Evolutionary conservation across 2,797 vertebrate species (phyloP).

Genomic region (Sciurus carolinensis): DNA sequence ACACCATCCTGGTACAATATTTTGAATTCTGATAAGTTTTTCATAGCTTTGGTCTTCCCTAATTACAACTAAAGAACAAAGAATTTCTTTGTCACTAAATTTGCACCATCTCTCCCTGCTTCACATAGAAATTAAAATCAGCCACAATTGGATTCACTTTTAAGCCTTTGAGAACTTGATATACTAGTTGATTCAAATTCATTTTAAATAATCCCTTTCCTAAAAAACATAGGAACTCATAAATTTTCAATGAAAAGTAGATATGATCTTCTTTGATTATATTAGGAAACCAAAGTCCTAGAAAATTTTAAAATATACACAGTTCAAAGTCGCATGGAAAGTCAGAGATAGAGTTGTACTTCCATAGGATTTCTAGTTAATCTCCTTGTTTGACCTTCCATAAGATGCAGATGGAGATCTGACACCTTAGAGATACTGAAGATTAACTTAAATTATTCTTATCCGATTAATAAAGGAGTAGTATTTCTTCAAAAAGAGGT

Average conservation of each 20-base stretch:
- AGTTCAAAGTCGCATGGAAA: background rate
- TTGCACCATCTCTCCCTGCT: background rate
- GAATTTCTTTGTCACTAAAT: background rate
- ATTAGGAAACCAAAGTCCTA: conserved; percentile 27
- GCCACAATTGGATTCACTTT: conserved; percentile 13
- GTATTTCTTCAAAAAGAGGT: conserved; percentile 63
- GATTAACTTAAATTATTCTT: conserved; percentile 63
- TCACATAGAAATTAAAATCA: conserved; percentile 37
- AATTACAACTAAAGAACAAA: background rate
- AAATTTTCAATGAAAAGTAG: conserved; percentile 17
- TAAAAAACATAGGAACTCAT: conserved; percentile 24
- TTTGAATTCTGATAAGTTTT: background rate
- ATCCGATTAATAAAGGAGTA: background rate
- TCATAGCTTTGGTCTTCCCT: background rate
- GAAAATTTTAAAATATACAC: background rate
- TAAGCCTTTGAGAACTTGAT: conserved; percentile 45
- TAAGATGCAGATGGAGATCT: conserved; percentile 23
- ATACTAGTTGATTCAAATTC: background rate
- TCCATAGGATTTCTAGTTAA: background rate
- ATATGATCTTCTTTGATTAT: conserved; percentile 20
- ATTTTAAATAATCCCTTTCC: conserved; percentile 56
- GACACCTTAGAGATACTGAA: conserved; percentile 3
- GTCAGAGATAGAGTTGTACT: background rate
- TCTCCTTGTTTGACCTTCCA: background rate
- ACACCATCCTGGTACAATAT: background rate